Base-by-base conservation (phyloP, 2,797 vertebrate genomes). In the Geotrypetes seraphini region DNA sequence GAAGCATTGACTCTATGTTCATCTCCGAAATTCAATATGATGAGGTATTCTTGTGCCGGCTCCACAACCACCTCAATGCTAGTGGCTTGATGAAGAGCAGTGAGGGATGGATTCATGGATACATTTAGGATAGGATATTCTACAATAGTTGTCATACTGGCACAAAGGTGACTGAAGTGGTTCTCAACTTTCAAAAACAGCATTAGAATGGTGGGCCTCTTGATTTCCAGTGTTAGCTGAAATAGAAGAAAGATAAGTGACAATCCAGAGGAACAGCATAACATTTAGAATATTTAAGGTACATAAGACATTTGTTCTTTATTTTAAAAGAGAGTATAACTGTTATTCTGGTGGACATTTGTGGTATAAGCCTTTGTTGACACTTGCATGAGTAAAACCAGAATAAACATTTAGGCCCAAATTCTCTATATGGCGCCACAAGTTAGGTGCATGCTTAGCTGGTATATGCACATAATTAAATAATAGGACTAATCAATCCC, bases 131-230 rank as follows among this genome's bases (percentile, higher is more conserved):
- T 22, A 12, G 41, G 18, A n/a, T 19, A 32, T 14, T 16, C 34
- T 17, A 46, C 34, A 17, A 26, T 5, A 8, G 43, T 33, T 10
- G 6, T 31, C 26, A 25, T 15, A 9, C n/a, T 10, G 16, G 24
- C 37, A 14, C 18, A 31, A 11, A 30, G 26, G 22, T 11, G 1
- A n/a, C 39, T 31, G 19, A 19, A 23, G 12, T 44, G 36, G 19
- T 26, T 50, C 25, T 41, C 20, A 13, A 35, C 52, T 8, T 31
- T 22, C 25, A 50, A 30, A 19, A 36, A 24, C 10, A 41, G 18
- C 16, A 19, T 39, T 22, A 58, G 30, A 18, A 26, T 28, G 25
- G 21, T 25, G 13, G 46, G 25, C 25, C 35, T 29, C 20, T 23
- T 28, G 22, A 58, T 19, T 18, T 17, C 19, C 36, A 35, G 25